Evolutionary conservation across 1,140 invertebrate species (phyloP), one percentile per base, ranked within the genome.

Genomic region (Liolophura sinensis): DNA sequence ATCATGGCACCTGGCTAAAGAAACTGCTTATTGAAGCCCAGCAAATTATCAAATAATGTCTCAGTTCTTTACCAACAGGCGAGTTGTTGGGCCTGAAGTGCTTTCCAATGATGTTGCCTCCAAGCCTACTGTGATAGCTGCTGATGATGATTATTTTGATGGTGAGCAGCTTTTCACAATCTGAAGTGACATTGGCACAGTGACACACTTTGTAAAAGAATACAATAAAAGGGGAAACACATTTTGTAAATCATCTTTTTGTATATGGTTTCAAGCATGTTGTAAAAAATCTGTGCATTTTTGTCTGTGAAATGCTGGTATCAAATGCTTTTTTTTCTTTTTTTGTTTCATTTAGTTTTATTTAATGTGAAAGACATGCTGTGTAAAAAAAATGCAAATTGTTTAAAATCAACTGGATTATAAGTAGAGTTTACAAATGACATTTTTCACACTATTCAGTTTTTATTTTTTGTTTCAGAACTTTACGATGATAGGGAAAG

Each of bases 401-500:
- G 9, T 40, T 40, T 40, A 40, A 40, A 40, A 40, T 9, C 31
- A 40, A 9, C 31, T 5, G 31, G 31, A 3, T 5, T 40, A 9
- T 40, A 3, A 40, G 31, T 40, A 40, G 31, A 40, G 3, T 40
- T 40, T 40, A 5, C 31, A 40, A 40, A 9, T 40, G 31, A 3
- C 9, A 40, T 40, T 47, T 49, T 5, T 58, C 69, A n/a, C 3
- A 24, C 7, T 54, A 5, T 12, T 24, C 24, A 24, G 12, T 54
- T 20, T 54, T 77, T 5, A 5, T 3, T 40, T 9, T 40, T 40
- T 40, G 31, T 85, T 64, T 76, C 77, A 84, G 92, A 92, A 25
- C 83, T 95, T 25, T 96, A 96, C 86, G 93, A 96, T 81, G 92
- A 93, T 77, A 91, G 92, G 69, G 92, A 92, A 75, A 93, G 95